Percentiles rank a stretch among this genome's conserved stretches.
phyloP scores from a whole-genome alignment of 2,888 invertebrate species.

The Cantharis flavilabris region DNA sequence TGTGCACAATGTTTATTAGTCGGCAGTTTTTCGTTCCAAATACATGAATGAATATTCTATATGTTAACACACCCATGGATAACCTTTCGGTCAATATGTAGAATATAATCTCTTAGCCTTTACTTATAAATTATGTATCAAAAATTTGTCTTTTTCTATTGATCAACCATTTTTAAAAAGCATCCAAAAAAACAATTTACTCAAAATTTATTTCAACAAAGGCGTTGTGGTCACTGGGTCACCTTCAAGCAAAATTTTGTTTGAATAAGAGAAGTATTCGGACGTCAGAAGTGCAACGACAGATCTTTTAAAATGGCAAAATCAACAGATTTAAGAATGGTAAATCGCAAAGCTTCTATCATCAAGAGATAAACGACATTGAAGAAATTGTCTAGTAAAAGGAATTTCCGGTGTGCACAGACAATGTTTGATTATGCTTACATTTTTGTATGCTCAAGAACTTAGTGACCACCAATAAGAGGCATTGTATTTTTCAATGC shows the following conservation, averaged over 20 bases:
- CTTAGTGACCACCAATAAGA: not conserved
- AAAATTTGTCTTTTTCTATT: too few species aligned
- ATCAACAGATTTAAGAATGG: not conserved
- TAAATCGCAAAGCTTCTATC: not conserved
- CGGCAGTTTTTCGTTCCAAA: not conserved
- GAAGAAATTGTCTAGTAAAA: not conserved
- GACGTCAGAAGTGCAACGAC: not conserved
- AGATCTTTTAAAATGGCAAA: not conserved
- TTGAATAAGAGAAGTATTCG: not conserved
- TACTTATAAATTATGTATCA: too few species aligned
- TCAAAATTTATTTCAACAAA: not conserved
- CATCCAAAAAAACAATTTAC: not conserved
- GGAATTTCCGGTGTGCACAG: constrained; percentile 16
- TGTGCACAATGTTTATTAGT: not conserved
- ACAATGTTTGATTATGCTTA: constrained; percentile 6
- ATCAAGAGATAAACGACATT: constrained; percentile 2
- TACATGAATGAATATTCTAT: not conserved
- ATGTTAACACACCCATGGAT: not conserved
- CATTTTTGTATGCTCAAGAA: not conserved
- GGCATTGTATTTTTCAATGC: not conserved
- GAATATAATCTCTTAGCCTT: not conserved
- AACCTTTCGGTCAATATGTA: not conserved
- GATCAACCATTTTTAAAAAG: too few species aligned
- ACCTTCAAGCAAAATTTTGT: not conserved
- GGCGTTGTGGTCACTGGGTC: not conserved